These are phyloP conservation scores for Bemisia tabaci DNA, from an alignment of 1,140 invertebrate genomes.

Conservation along the genomic window DNA sequence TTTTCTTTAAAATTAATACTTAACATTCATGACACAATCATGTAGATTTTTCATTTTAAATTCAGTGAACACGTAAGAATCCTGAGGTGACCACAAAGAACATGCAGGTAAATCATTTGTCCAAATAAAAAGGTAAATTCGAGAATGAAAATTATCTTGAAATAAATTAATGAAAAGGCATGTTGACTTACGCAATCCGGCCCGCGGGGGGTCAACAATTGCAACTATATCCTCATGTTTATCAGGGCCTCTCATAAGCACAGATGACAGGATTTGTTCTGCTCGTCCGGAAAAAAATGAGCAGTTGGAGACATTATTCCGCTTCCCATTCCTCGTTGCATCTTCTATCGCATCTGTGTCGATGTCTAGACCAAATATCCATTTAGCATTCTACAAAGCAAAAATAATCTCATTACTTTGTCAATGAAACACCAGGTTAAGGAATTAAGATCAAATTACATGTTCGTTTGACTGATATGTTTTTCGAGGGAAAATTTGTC, in stretches of 20 bases:
- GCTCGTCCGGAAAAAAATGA: slow-evolving; percentile 82
- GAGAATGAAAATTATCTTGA: too few species aligned
- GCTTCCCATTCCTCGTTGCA: slow-evolving; percentile 69
- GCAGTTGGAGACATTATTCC: slow-evolving; percentile 70
- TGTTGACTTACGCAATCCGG: slow-evolving; percentile 77
- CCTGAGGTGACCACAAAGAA: too few species aligned
- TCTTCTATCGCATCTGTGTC: slow-evolving; percentile 75
- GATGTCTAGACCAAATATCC: slow-evolving; percentile 86
- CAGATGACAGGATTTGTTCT: slow-evolving; percentile 66
- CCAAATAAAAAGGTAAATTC: too few species aligned
- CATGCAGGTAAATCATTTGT: too few species aligned
- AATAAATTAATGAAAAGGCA: too few species aligned
- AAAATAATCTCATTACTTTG: background rate
- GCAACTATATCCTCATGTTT: slow-evolving; percentile 57
- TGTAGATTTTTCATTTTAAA: too few species aligned
- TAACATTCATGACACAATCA: too few species aligned
- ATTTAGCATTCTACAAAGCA: slow-evolving; percentile 46
- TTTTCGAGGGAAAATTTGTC: too few species aligned
- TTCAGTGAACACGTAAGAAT: too few species aligned
- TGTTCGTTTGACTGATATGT: background rate
- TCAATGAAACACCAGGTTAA: too few species aligned
- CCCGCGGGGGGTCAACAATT: slow-evolving; percentile 91
- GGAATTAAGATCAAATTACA: slow-evolving; percentile 3
- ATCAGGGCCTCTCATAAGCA: slow-evolving; percentile 43
- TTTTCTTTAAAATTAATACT: too few species aligned